These are phyloP conservation scores for Brachionus paranguensis DNA, from an alignment of 1,140 invertebrate species.

Conservation along the genomic window DNA sequence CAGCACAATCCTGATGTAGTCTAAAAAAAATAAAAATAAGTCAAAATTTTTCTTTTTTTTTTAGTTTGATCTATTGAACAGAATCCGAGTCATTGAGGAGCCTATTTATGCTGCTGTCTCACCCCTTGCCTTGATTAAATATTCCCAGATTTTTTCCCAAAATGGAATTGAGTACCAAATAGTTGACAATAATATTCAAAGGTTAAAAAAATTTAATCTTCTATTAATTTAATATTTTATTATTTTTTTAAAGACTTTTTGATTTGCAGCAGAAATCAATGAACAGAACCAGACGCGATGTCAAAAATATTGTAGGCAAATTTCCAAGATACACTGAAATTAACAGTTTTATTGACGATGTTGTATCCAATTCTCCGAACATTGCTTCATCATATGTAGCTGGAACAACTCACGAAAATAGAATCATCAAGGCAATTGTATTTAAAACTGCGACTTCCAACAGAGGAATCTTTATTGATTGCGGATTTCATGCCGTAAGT, in stretches of 20 bases:
- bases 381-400: slow-evolving; percentile 10
- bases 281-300: not conserved
- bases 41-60: not conserved
- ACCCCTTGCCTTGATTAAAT: not conserved
- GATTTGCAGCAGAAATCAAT: slow-evolving; percentile 23
- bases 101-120: not conserved
- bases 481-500: slow-evolving; percentile 35
- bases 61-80: not conserved
- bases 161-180: not conserved
- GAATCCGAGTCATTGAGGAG: not conserved
- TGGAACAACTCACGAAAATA: not conserved
- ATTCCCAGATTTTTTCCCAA: not conserved
- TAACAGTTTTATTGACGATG: slow-evolving; percentile 13
- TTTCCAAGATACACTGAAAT: slow-evolving; percentile 18
- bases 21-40: not conserved
- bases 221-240: not conserved
- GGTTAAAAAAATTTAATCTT: not conserved
- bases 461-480: slow-evolving; percentile 30
- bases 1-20: slow-evolving; percentile 17
- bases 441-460: not conserved
- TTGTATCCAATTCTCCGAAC: not conserved
- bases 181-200: not conserved
- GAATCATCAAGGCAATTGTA: not conserved
- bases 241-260: not conserved
- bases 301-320: not conserved